Evolutionary conservation across 2,113 vertebrate species (phyloP).

Genomic region (Hemiscyllium ocellatum): DNA sequence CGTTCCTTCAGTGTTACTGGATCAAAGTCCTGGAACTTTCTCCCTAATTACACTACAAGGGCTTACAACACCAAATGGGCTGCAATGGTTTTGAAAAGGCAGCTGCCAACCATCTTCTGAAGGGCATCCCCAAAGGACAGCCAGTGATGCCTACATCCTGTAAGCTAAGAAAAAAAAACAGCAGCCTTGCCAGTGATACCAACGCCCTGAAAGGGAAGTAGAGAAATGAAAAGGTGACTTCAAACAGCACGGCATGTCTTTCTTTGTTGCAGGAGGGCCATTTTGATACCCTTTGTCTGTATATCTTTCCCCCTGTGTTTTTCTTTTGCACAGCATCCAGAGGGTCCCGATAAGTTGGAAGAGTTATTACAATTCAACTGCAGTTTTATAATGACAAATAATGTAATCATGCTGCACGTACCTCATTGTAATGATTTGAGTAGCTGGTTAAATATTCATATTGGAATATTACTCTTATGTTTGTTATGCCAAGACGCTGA

Average conservation of each 20-base stretch:
- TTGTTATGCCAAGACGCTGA: conserved; percentile 59
- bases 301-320: not conserved
- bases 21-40: no score
- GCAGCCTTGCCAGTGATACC: not conserved
- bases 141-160: no score
- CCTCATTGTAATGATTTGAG: conserved; percentile 36
- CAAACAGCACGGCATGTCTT: not conserved
- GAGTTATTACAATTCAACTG: not conserved
- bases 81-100: no score
- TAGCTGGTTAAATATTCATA: conserved; percentile 38
- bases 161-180: no score
- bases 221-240: not conserved
- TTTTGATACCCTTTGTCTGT: not conserved
- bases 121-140: no score
- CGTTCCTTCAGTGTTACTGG: no score
- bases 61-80: no score
- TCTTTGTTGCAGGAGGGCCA: not conserved
- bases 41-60: no score
- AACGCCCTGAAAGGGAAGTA: not conserved
- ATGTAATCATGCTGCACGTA: conserved; percentile 8
- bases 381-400: conserved; percentile 24
- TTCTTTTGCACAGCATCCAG: no score
- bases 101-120: no score
- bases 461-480: conserved; percentile 45
- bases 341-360: not conserved